These are phyloP conservation scores for Trachelipus rathkii DNA, from an alignment of 1,140 invertebrate genomes.

Conservation along the genomic window DNA sequence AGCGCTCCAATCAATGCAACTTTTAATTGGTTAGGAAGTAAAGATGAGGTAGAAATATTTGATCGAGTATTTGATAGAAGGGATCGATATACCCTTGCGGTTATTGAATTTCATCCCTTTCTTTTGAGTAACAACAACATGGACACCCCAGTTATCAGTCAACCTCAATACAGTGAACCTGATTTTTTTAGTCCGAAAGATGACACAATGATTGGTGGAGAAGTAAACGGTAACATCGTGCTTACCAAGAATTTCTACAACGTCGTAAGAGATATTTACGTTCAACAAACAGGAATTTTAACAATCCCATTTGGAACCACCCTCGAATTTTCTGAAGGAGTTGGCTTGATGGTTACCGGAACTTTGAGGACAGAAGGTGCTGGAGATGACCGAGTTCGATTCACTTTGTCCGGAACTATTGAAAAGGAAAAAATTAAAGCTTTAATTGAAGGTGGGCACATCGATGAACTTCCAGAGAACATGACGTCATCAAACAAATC, in stretches of 20 bases:
- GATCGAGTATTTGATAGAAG: constrained; percentile 74
- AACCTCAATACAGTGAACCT: constrained; percentile 68
- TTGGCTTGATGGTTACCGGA: constrained; percentile 92
- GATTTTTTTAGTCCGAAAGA: constrained; percentile 65
- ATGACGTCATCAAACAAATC: constrained; percentile 18
- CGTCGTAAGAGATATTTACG: constrained; percentile 73
- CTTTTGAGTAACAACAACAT: constrained; percentile 78
- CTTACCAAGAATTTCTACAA: constrained; percentile 66
- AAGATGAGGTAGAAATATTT: constrained; percentile 71
- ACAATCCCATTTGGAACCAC: constrained; percentile 80
- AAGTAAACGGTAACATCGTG: constrained; percentile 60
- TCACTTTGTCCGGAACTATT: constrained; percentile 36
- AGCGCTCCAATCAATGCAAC: constrained; percentile 89
- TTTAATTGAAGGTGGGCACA: constrained; percentile 12
- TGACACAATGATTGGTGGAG: constrained; percentile 81
- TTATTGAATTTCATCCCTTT: constrained; percentile 79
- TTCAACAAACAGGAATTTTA: constrained; percentile 79
- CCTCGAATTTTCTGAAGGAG: constrained; percentile 59
- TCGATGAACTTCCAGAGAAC: constrained; percentile 17
- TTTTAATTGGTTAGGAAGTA: constrained; percentile 86
- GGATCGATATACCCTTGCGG: constrained; percentile 85
- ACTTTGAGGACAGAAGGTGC: constrained; percentile 61
- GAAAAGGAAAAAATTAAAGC: constrained; percentile 25
- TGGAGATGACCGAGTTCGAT: constrained; percentile 29
- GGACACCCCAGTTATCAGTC: constrained; percentile 68